These are phyloP conservation scores for Eupithecia subfuscata DNA, from an alignment of 2,888 invertebrate genomes.

Conservation along the genomic window DNA sequence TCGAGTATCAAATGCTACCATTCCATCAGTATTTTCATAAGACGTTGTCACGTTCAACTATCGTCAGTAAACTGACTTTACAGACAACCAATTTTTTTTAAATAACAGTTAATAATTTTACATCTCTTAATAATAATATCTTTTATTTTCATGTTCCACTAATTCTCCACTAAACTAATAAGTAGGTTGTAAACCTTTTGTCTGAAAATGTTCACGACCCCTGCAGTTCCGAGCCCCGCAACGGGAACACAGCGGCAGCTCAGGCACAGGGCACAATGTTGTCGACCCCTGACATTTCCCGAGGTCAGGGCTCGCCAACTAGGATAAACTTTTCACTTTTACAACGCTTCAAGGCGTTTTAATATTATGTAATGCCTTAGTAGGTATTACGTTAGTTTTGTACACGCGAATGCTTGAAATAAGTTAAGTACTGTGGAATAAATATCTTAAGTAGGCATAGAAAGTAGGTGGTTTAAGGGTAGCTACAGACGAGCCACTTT, in stretches of 20 bases:
- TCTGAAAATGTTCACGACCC: constrained; percentile 2
- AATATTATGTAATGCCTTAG: constrained; percentile 17
- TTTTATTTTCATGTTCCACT: neutral
- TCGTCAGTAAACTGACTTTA: no score
- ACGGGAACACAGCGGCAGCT: constrained; percentile 25
- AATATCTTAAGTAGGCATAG: neutral
- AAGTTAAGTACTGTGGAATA: neutral
- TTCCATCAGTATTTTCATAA: no score
- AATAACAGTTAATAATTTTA: neutral
- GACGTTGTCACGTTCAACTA: no score
- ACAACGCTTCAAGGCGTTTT: constrained; percentile 28
- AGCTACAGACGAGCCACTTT: neutral
- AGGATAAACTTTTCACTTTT: constrained; percentile 41
- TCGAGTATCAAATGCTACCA: no score
- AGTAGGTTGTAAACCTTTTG: neutral
- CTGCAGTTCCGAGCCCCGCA: constrained; percentile 19
- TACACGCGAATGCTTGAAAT: constrained; percentile 14
- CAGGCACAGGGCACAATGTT: constrained; percentile 31
- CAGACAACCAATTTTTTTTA: no score
- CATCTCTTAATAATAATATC: neutral
- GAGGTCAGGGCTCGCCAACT: constrained; percentile 52
- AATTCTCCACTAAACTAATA: neutral
- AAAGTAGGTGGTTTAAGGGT: neutral
- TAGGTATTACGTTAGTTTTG: neutral
- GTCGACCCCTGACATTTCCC: constrained; percentile 55